These are phyloP conservation scores for Neodiprion pinetum DNA, from an alignment of 1,140 invertebrate species.

Conservation along the genomic window DNA sequence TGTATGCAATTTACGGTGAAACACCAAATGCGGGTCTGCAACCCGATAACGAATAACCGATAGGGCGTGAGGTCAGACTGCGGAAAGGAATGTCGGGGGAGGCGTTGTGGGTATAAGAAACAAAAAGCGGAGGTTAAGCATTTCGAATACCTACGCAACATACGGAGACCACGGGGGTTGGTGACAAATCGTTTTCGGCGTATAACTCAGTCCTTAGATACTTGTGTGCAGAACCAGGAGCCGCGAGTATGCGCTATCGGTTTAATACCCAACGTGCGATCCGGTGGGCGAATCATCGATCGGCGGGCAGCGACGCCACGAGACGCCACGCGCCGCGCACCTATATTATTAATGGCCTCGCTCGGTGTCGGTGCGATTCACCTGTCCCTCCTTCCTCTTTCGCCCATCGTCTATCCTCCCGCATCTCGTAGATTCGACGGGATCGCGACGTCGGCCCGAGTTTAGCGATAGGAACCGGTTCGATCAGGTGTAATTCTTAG, in stretches of 20 bases:
- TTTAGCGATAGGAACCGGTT: no score
- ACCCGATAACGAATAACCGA: no score
- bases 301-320: background rate
- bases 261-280: conserved; percentile 1
- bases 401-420: no score
- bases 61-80: no score
- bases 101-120: background rate
- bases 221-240: background rate
- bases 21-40: no score
- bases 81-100: no score
- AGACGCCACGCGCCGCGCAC: conserved; percentile 1
- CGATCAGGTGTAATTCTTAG: no score
- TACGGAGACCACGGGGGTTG: background rate
- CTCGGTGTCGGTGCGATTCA: background rate
- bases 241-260: background rate
- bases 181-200: background rate
- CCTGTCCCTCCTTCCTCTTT: background rate
- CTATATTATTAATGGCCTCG: conserved; percentile 4
- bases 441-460: no score
- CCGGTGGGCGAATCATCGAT: conserved; percentile 1
- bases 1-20: no score
- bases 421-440: no score
- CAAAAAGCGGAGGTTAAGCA: background rate
- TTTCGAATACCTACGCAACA: background rate
- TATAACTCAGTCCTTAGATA: background rate